Percentiles rank a stretch among this genome's conserved stretches.
Conservation (phyloP, 2,113 vertebrate species). For the Paraplagusia blochii region DNA sequence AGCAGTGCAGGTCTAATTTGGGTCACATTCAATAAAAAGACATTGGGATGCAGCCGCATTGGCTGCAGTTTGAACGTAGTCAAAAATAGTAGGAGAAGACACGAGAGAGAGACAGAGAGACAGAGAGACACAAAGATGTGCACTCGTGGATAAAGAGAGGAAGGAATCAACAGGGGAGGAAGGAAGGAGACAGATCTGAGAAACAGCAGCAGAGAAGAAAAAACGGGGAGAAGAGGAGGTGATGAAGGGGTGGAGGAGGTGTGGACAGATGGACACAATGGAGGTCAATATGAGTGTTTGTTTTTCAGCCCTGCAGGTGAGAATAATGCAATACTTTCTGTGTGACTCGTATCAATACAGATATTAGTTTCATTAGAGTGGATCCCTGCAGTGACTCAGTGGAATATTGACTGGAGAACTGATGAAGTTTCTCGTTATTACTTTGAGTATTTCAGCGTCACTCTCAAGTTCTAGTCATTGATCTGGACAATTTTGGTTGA, state of each 20-base stretch:
- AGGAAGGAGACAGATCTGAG: slow-evolving; percentile 1
- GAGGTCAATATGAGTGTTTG: neutral
- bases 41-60: too few species aligned
- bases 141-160: slow-evolving; percentile 35
- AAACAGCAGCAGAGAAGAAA: slow-evolving; percentile 2
- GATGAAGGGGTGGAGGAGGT: neutral
- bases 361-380: neutral
- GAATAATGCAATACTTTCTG: neutral
- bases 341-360: slow-evolving; percentile 1
- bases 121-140: slow-evolving; percentile 23
- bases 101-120: neutral
- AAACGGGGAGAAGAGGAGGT: neutral
- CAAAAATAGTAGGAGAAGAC: too few species aligned
- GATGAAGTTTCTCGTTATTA: neutral
- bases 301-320: neutral
- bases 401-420: neutral
- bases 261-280: neutral
- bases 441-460: neutral
- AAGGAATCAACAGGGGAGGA: slow-evolving; percentile 6
- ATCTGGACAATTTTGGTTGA: neutral
- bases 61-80: too few species aligned
- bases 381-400: neutral
- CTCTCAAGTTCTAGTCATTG: neutral
- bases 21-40: too few species aligned
- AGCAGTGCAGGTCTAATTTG: too few species aligned